Percentiles rank a stretch among this genome's conserved stretches.
Conservation (phyloP, 2,113 vertebrate species). For the Globicephala melas region DNA sequence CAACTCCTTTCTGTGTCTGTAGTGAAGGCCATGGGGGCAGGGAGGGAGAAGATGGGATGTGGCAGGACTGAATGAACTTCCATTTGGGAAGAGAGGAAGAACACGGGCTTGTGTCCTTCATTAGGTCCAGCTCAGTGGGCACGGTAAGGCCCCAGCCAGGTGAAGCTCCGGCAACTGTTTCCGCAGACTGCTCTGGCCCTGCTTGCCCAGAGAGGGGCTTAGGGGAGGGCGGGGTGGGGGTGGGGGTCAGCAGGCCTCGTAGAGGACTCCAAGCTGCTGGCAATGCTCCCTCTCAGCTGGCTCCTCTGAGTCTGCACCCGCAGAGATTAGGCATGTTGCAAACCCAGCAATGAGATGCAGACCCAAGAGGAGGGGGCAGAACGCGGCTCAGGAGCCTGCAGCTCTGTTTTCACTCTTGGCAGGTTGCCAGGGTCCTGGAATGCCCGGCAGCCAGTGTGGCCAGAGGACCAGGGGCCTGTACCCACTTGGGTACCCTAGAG, state of each 20-base stretch:
- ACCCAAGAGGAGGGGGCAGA: slow-evolving; percentile 25
- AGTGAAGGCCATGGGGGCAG: background rate
- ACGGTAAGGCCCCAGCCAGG: background rate
- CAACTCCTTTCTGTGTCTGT: background rate
- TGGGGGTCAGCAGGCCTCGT: background rate
- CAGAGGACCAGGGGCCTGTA: background rate
- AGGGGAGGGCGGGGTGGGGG: background rate
- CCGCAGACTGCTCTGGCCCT: background rate
- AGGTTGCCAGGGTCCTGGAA: slow-evolving; percentile 38
- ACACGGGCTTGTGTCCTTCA: background rate
- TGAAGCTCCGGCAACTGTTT: background rate
- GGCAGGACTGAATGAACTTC: background rate
- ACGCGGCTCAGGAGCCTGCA: background rate
- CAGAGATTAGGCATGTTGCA: slow-evolving; percentile 68
- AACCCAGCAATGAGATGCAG: slow-evolving; percentile 61
- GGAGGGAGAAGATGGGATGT: background rate
- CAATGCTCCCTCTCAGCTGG: slow-evolving; percentile 55
- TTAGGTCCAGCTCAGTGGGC: background rate
- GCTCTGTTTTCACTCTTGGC: slow-evolving; percentile 52
- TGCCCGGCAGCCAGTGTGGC: background rate
- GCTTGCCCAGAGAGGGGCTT: background rate
- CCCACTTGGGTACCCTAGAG: background rate
- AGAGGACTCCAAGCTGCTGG: slow-evolving; percentile 40
- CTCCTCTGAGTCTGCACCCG: slow-evolving; percentile 72
- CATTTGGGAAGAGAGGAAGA: background rate